Evolutionary conservation across 1,140 invertebrate genomes (phyloP).

Genomic region (Nasonia vitripennis): DNA sequence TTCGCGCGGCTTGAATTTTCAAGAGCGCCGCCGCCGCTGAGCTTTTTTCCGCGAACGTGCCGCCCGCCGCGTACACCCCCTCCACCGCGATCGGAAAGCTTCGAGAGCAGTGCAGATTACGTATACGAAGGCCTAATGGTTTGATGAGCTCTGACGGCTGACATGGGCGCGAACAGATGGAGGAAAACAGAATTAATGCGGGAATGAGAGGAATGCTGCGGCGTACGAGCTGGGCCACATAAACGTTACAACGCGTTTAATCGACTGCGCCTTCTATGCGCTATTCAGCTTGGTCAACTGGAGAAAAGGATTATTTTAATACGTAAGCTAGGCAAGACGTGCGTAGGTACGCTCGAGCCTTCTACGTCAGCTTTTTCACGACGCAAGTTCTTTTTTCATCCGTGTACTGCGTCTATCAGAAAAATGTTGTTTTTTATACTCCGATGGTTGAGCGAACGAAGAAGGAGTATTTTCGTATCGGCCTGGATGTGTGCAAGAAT

Average conservation of each 20-base stretch:
- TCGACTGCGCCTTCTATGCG: background rate
- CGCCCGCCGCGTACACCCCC: background rate
- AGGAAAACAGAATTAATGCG: too few species aligned
- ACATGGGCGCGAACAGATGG: too few species aligned
- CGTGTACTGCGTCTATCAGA: too few species aligned
- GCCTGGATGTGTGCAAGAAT: background rate
- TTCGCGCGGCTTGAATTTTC: background rate
- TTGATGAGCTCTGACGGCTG: background rate
- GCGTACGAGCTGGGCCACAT: too few species aligned
- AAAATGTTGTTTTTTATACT: too few species aligned
- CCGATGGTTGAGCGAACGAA: too few species aligned
- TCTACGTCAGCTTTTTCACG: background rate
- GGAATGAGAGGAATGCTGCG: too few species aligned
- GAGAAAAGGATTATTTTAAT: too few species aligned
- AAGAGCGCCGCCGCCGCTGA: background rate
- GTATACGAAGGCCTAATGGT: background rate
- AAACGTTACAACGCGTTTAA: background rate
- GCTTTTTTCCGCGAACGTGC: conserved; percentile 10
- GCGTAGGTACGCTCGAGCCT: too few species aligned
- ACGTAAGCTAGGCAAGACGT: too few species aligned
- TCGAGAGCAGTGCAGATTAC: background rate
- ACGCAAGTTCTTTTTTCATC: background rate
- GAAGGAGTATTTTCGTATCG: too few species aligned
- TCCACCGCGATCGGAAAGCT: background rate
- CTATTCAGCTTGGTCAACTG: too few species aligned